A percentile compares a stretch with the other conserved stretches of the same genome.
phyloP scores from a whole-genome alignment of 2,888 invertebrate genomes.

The Drosophila bunnanda region DNA sequence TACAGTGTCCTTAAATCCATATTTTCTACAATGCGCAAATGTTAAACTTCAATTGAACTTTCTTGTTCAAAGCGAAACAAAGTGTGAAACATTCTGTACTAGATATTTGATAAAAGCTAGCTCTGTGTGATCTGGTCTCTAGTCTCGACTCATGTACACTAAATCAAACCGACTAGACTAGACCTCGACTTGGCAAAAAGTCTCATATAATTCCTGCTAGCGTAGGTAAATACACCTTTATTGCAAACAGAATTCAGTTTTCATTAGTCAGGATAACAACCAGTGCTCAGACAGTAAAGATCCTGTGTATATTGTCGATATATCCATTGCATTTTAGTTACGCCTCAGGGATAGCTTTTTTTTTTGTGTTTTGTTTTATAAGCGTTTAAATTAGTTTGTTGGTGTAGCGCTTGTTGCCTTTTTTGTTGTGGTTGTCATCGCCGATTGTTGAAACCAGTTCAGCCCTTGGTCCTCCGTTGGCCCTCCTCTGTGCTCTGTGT shows the following conservation, averaged over 20 bases:
- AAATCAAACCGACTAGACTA: background rate
- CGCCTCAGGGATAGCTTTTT: background rate
- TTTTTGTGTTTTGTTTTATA: constrained; percentile 51
- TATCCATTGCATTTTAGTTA: constrained; percentile 4
- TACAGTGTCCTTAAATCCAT: no score
- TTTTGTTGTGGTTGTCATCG: constrained; percentile 20
- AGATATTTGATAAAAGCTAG: no score
- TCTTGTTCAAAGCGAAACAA: background rate
- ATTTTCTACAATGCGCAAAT: no score
- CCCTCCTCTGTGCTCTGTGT: constrained; percentile 1
- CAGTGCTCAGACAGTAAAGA: background rate
- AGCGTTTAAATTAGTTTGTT: constrained; percentile 67
- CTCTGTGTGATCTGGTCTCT: background rate
- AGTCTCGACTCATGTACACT: background rate
- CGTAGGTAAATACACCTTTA: background rate
- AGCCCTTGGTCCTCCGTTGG: constrained; percentile 23
- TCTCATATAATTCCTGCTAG: background rate
- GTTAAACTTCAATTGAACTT: background rate
- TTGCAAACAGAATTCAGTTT: background rate
- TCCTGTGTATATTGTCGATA: background rate
- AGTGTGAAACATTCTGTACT: no score
- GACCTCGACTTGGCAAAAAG: background rate
- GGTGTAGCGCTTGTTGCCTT: constrained; percentile 36
- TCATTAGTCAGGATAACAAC: constrained; percentile 5
- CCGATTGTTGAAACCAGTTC: background rate